Conservation (phyloP, 2,888 invertebrate species). For the Cosmia trapezina region DNA sequence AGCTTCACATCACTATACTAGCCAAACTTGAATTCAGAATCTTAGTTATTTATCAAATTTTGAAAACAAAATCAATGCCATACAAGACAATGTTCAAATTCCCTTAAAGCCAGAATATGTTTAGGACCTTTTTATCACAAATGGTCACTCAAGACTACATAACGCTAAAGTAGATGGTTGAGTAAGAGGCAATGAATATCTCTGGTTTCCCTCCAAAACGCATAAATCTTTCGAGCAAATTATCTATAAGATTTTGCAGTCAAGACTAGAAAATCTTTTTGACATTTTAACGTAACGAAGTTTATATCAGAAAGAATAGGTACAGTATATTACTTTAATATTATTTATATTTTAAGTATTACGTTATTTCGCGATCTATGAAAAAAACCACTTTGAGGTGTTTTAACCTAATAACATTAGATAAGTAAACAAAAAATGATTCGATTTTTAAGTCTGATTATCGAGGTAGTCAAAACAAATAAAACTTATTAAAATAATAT, state of each 20-base stretch:
- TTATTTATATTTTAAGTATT: conserved; percentile 27
- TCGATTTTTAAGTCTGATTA: conserved; percentile 48
- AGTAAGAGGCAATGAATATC: neutral
- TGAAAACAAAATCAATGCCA: neutral
- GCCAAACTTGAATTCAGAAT: conserved; percentile 22
- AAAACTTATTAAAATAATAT: conserved; percentile 39
- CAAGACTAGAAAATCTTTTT: conserved; percentile 26
- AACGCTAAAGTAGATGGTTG: conserved; percentile 3
- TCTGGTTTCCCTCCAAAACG: neutral
- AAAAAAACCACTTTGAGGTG: conserved; percentile 32
- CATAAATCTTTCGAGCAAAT: neutral
- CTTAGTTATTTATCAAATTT: conserved; percentile 6
- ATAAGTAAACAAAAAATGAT: conserved; percentile 24
- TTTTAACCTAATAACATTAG: conserved; percentile 41
- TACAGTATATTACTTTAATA: conserved; percentile 30
- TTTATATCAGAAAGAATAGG: conserved; percentile 17
- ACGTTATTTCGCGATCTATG: conserved; percentile 30
- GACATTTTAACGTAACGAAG: conserved; percentile 23
- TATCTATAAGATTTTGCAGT: conserved; percentile 16
- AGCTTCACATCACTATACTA: conserved; percentile 22
- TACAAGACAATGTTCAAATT: conserved; percentile 8
- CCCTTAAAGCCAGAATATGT: neutral
- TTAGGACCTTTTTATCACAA: neutral
- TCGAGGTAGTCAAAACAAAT: conserved; percentile 54
- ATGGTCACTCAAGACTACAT: conserved; percentile 1